Base-by-base conservation (phyloP, 1,140 invertebrate species). In the Aphelinus certus region DNA sequence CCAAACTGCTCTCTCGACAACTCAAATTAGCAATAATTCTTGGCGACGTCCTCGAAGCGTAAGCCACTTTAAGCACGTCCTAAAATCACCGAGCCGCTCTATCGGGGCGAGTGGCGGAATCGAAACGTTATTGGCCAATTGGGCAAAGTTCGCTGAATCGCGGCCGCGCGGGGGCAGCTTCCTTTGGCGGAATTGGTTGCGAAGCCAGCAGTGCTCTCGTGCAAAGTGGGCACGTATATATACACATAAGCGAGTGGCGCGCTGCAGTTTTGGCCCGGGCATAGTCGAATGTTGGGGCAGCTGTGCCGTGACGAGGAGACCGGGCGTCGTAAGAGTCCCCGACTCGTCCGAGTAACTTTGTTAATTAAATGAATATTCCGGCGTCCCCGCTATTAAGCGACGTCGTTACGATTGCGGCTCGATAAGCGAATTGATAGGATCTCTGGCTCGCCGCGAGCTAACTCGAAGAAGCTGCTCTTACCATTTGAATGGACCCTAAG, bases 81-180 rank as follows among this genome's bases (percentile, higher is more conserved):
- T 66, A 66, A 70, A 75, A 71, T 63, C 53, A 57, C 7, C 51
- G 61, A 70, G 55, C 62, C 55, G 53, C 43, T 66, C 55, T 43
- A 71, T 67, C 49, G 63, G 45, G 7, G 60, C 48, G 48, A 66
- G 43, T 45, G 10, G 46, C n/a, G 48, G 43, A 75, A 75, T 75
- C 67, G 43, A 66, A 71, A 67, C 64, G 57, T 61, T 76, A 71
- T 66, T 61, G 56, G 63, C 4, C 63, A 71, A 76, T 76, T 75
- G 71, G 51, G 60, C 7, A 57, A 70, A 64, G 73, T 75, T 75
- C 46, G 3, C 48, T 60, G 51, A 55, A 43, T 26, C 42, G 49
- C 53, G 46, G 0, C 49, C 1, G 51, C 9, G 51, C 26, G 26
- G 26, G 26, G 26, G 26, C 26, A 26, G 26, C 26, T 26, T 26